Evolutionary conservation across 2,797 vertebrate species (phyloP), one percentile per base, ranked within the genome.

Genomic region (Diplodus sargus): DNA sequence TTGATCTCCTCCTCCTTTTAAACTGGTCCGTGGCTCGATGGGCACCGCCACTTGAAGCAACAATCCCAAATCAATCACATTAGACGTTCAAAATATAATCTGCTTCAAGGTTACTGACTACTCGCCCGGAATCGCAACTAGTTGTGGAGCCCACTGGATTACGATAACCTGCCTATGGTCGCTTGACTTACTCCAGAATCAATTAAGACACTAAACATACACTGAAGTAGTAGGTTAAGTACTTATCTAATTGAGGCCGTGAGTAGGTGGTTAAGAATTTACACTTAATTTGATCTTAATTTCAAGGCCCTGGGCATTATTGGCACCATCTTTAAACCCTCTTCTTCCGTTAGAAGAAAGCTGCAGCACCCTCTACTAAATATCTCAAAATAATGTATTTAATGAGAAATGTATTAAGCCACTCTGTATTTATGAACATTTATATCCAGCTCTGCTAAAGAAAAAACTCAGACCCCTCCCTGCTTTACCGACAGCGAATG

Each of bases 1-100:
- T 93, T 92, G 83, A 94, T 92, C 81, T 80, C 78, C 83, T 78
- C 83, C 90, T 82, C 70, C 72, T 79, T 86, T 84, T 75, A 54
- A 88, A 89, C 81, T 75, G 58, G 39, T 70, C 62, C 2, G 2
- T 22, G 43, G 82, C 78, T 86, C 79, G 86, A 80, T 86, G 85
- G 89, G 87, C 66, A 59, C 34, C 71, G 59, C 70, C 67, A 77
- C 60, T 85, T 74, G 42, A 70, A 82, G 74, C 69, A 84, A 76
- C 30, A 66, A 74, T 81, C 51, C 69, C 23, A 67, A 76, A 91
- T 89, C 77, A 63, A 82, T 87, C 23, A 75, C 45, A 74, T 45
- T 75, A 72, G 82, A 76, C 75, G 63, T 72, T 59, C 22, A 54
- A 47, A 79, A 62, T 61, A 68, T 34, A 57, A 72, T 62, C 34